phyloP scores from a whole-genome alignment of 1,140 invertebrate species.

The Rhopalosiphum padi region DNA sequence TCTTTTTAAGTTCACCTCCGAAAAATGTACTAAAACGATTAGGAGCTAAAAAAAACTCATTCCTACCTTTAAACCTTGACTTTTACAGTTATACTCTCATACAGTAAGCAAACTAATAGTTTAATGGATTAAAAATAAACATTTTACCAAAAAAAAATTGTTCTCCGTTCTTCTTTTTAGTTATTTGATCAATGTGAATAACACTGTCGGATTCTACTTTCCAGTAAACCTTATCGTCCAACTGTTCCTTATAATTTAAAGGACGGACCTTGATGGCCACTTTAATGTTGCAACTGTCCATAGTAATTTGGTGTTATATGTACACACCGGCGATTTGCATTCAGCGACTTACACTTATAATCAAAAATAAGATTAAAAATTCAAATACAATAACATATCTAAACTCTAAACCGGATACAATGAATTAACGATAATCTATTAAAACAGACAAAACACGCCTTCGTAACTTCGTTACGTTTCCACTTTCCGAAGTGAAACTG shows the following conservation, averaged over 20 bases:
- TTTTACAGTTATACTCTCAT: not conserved
- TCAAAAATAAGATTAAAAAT: not conserved
- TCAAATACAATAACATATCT: not conserved
- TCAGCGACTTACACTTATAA: not conserved
- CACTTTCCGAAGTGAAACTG: not conserved
- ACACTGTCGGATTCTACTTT: conserved; percentile 45
- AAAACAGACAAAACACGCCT: too few species aligned
- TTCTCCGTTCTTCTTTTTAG: conserved; percentile 40
- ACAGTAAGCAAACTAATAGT: not conserved
- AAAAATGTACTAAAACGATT: not conserved
- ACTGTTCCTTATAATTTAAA: conserved; percentile 33
- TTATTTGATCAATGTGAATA: conserved; percentile 10
- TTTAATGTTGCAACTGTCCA: conserved; percentile 52
- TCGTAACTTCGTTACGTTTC: not conserved
- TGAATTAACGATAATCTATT: not conserved
- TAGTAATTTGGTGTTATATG: not conserved
- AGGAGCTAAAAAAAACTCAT: not conserved
- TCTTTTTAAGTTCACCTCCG: not conserved
- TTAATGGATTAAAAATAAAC: not conserved
- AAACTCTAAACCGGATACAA: not conserved
- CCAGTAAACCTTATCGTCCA: conserved; percentile 38
- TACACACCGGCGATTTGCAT: not conserved
- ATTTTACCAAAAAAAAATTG: conserved; percentile 49
- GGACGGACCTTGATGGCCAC: conserved; percentile 47
- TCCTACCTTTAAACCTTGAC: not conserved